Conservation (phyloP, 2,113 vertebrate species). For the Macroglossus sobrinus region DNA sequence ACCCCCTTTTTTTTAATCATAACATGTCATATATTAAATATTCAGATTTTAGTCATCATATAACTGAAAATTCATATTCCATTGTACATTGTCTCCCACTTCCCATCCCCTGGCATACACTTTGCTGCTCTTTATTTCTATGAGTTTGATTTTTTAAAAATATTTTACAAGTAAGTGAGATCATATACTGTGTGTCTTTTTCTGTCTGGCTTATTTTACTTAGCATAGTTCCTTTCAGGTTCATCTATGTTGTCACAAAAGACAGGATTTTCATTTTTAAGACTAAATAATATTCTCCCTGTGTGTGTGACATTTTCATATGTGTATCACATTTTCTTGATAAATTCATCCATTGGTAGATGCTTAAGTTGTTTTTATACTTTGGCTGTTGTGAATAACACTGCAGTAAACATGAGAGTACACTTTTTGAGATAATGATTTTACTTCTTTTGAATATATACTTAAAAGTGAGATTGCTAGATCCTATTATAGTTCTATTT, state of each 20-base stretch:
- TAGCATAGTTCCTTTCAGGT: background rate
- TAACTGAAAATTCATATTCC: background rate
- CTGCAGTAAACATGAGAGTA: background rate
- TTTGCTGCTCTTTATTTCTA: background rate
- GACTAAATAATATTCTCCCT: background rate
- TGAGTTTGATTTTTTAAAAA: background rate
- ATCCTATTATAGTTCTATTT: background rate
- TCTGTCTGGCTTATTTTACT: background rate
- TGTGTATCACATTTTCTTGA: too few relatives aligned
- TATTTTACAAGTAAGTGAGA: background rate
- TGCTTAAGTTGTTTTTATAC: background rate
- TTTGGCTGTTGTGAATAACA: background rate
- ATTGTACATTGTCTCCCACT: background rate
- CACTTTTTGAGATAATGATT: background rate
- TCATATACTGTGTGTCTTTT: background rate
- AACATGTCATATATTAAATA: background rate
- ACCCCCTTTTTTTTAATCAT: background rate
- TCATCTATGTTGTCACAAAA: background rate
- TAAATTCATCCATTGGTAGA: background rate
- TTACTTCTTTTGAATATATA: background rate
- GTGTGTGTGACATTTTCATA: too few relatives aligned
- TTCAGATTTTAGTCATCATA: background rate
- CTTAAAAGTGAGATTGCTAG: background rate
- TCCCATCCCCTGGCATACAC: background rate
- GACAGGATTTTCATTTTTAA: background rate